phyloP scores from a whole-genome alignment of 1,140 invertebrate genomes.

The Drosophila nasuta region DNA sequence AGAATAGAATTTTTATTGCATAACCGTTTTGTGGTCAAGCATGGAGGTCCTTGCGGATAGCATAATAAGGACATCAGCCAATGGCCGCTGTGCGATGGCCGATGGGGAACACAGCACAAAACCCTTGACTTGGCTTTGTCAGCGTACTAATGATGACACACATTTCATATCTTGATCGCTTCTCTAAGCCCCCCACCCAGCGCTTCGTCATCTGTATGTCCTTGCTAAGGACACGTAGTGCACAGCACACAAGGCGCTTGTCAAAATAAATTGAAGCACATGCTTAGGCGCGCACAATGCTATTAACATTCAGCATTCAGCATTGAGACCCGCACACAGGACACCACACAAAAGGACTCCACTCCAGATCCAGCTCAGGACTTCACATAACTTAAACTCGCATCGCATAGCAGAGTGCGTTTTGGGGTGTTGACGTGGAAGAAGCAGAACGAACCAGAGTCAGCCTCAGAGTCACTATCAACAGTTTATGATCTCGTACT shows the following conservation, averaged over 20 bases:
- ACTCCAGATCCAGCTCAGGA: not conserved
- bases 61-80: constrained; percentile 59
- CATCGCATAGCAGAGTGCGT: not conserved
- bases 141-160: constrained; percentile 79
- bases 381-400: constrained; percentile 31
- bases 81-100: not conserved
- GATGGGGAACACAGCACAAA: constrained; percentile 7
- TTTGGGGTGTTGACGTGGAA: constrained; percentile 23
- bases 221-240: constrained; percentile 46
- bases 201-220: not conserved
- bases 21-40: constrained; percentile 60
- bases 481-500: constrained; percentile 64
- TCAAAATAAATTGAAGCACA: constrained; percentile 80
- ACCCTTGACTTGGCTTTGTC: constrained; percentile 60
- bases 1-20: constrained; percentile 71
- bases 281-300: constrained; percentile 72
- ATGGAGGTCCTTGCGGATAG: constrained; percentile 40
- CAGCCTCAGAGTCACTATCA: constrained; percentile 43
- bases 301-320: constrained; percentile 68
- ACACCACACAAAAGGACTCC: not conserved
- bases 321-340: constrained; percentile 13
- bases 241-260: constrained; percentile 56
- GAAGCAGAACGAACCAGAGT: not conserved
- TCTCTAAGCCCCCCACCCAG: not conserved
- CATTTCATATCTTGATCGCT: constrained; percentile 77